Evolutionary conservation across 37 sponge, comb jelly and placozoan genomes (phyloP).

Genomic region (Theonella swinhoei): DNA sequence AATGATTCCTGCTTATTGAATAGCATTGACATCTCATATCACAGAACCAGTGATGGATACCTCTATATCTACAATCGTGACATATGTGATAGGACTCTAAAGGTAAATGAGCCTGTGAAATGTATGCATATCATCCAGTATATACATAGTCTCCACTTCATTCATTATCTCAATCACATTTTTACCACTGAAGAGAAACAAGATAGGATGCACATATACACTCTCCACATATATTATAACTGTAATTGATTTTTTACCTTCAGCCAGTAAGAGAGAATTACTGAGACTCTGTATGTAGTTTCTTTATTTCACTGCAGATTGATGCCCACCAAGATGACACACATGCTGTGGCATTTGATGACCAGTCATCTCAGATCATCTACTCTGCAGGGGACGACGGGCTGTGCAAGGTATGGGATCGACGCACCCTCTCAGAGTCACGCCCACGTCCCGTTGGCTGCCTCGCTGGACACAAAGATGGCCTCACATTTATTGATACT

Average conservation of each 20-base stretch:
- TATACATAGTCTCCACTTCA: too few species aligned
- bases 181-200: too few species aligned
- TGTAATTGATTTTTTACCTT: background rate
- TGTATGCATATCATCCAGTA: too few species aligned
- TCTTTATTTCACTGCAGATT: constrained; percentile 29
- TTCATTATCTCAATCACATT: too few species aligned
- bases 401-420: constrained; percentile 83
- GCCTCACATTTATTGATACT: constrained; percentile 84
- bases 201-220: too few species aligned
- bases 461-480: constrained; percentile 89
- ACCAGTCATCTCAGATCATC: constrained; percentile 62
- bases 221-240: too few species aligned
- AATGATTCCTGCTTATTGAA: too few species aligned
- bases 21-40: too few species aligned
- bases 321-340: constrained; percentile 82
- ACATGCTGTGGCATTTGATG: constrained; percentile 65
- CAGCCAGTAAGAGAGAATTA: background rate
- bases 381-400: constrained; percentile 79
- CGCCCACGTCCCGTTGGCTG: constrained; percentile 75
- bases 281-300: background rate
- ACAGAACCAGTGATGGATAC: constrained; percentile 74
- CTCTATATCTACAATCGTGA: constrained; percentile 77
- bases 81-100: constrained; percentile 36
- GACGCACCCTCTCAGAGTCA: constrained; percentile 50
- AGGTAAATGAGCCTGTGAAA: constrained; percentile 23